phyloP scores from a whole-genome alignment of 2,888 invertebrate genomes.

The Apamea crenata region DNA sequence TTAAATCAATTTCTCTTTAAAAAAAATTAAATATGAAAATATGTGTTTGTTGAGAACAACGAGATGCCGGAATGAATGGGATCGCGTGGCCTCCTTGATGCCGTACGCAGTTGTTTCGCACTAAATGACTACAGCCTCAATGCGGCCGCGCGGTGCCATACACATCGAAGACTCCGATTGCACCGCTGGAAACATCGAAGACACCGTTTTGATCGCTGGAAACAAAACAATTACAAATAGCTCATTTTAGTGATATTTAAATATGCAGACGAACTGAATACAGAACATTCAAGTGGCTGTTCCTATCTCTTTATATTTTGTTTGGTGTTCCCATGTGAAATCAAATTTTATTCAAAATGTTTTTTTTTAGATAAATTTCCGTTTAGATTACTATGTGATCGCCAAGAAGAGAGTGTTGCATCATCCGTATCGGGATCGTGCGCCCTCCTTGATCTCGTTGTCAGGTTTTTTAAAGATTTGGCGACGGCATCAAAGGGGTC shows the following conservation, averaged over 20 bases:
- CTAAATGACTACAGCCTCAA: not conserved
- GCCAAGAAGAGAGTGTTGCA: not conserved
- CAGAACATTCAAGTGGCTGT: not conserved
- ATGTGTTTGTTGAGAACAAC: not conserved
- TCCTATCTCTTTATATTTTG: not conserved
- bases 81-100: not conserved
- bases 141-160: not conserved
- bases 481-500: not conserved
- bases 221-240: not conserved
- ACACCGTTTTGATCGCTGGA: not conserved
- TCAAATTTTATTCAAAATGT: not conserved
- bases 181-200: not conserved
- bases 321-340: not conserved
- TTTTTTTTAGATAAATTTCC: slow-evolving; percentile 4
- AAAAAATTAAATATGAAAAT: not conserved
- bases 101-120: not conserved
- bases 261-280: not conserved
- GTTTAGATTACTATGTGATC: not conserved
- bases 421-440: not conserved
- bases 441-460: slow-evolving; percentile 8
- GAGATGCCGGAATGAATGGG: not conserved
- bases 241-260: not conserved
- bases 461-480: not conserved
- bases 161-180: not conserved
- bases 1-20: not conserved